phyloP scores from a whole-genome alignment of 2,113 vertebrate species.

The Edolisoma coerulescens region DNA sequence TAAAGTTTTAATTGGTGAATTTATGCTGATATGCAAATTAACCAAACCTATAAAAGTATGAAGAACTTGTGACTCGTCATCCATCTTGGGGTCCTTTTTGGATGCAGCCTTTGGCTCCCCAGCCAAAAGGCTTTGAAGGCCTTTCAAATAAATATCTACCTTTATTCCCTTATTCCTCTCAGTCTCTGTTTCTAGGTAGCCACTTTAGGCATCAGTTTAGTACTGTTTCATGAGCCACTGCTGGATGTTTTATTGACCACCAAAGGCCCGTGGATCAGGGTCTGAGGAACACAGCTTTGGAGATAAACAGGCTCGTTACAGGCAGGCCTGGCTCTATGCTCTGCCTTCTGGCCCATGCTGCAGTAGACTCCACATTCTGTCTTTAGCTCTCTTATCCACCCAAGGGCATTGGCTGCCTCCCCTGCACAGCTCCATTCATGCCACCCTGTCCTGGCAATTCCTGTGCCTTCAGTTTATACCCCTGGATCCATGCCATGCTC shows the following conservation, averaged over 20 bases:
- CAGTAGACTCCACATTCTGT: background rate
- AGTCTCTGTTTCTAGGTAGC: too few relatives aligned
- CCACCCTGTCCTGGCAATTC: background rate
- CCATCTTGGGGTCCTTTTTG: too few relatives aligned
- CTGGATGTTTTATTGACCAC: slow-evolving; percentile 24
- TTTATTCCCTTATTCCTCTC: too few relatives aligned
- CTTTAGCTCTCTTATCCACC: background rate
- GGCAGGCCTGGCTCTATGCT: background rate
- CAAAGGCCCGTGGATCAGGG: background rate
- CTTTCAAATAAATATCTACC: too few relatives aligned
- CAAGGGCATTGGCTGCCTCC: background rate
- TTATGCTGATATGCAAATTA: too few relatives aligned
- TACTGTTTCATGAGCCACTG: slow-evolving; percentile 6
- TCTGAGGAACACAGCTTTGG: background rate
- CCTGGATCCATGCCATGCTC: background rate
- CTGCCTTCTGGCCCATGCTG: background rate
- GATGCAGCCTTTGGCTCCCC: too few relatives aligned
- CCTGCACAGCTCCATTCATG: background rate
- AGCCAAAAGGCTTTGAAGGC: too few relatives aligned
- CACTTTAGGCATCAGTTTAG: too few relatives aligned
- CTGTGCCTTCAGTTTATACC: background rate
- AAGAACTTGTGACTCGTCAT: too few relatives aligned
- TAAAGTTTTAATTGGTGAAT: too few relatives aligned
- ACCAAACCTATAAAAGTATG: too few relatives aligned
- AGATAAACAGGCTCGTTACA: background rate